Conservation (phyloP, 2,797 vertebrate species). For the Holocentrus rufus region DNA sequence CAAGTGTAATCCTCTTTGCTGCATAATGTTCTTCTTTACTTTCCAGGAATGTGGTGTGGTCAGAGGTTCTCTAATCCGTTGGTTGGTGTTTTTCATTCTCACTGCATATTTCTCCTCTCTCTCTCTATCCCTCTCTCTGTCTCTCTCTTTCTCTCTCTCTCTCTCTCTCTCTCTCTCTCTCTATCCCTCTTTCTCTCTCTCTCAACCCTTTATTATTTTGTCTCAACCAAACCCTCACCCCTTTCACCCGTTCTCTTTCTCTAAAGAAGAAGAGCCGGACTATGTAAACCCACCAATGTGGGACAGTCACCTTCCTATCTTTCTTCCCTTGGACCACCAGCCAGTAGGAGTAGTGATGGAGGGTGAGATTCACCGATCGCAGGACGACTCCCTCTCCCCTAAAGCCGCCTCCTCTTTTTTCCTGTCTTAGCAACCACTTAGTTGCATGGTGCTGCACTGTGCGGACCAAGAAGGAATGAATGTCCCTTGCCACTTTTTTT, state of each 20-base stretch:
- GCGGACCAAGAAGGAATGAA: conserved; percentile 63
- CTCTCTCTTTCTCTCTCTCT: conserved; percentile 33
- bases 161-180: conserved; percentile 46
- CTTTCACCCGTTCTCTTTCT: conserved; percentile 65
- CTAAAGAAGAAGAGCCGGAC: conserved; percentile 83
- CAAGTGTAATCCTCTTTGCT: conserved; percentile 79
- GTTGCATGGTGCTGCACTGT: conserved; percentile 78
- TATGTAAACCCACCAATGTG: conserved; percentile 83
- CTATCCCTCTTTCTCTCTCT: conserved; percentile 13
- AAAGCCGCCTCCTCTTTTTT: conserved; percentile 33
- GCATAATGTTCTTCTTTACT: conserved; percentile 73
- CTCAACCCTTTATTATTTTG: conserved; percentile 48
- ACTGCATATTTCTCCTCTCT: conserved; percentile 51
- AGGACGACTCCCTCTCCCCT: conserved; percentile 44
- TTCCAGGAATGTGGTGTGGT: conserved; percentile 78
- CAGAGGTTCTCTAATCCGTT: conserved; percentile 75
- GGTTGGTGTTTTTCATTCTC: conserved; percentile 64
- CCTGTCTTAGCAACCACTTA: conserved; percentile 57
- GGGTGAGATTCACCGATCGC: conserved; percentile 84
- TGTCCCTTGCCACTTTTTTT: conserved; percentile 52
- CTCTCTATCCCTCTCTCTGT: conserved; percentile 40
- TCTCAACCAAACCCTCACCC: conserved; percentile 53
- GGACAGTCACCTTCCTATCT: conserved; percentile 84
- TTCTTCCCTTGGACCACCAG: conserved; percentile 81
- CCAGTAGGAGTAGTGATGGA: conserved; percentile 79